phyloP scores from a whole-genome alignment of 2,113 vertebrate species.

The sheep (Ovis aries) region ARS-UI_Ramb_v3.0 NC_056054.1:36835501-36836000 shows the following conservation, averaged over 20 bases:
- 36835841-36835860: neutral
- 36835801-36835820: conserved; percentile 44
- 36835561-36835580: conserved; percentile 19
- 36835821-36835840: conserved; percentile 32
- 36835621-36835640: conserved; percentile 59
- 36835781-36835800: conserved; percentile 55
- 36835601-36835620: conserved; percentile 29
- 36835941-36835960: neutral
- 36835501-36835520: neutral
- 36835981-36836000: neutral
- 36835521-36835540: neutral
- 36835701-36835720: conserved; percentile 60
- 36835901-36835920: neutral
- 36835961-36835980: neutral
- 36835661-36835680: conserved; percentile 60
- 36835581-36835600: conserved; percentile 26
- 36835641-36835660: conserved; percentile 64
- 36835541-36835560: conserved; percentile 29
- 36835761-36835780: conserved; percentile 21
- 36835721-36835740: conserved; percentile 53
- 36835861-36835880: neutral
- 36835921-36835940: neutral
- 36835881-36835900: neutral
- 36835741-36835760: conserved; percentile 63
- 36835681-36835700: conserved; percentile 38